Percentiles rank a stretch among this genome's conserved stretches.
phyloP scores from a whole-genome alignment of 2,888 invertebrate genomes.

The Meghimatium bilineatum region DNA sequence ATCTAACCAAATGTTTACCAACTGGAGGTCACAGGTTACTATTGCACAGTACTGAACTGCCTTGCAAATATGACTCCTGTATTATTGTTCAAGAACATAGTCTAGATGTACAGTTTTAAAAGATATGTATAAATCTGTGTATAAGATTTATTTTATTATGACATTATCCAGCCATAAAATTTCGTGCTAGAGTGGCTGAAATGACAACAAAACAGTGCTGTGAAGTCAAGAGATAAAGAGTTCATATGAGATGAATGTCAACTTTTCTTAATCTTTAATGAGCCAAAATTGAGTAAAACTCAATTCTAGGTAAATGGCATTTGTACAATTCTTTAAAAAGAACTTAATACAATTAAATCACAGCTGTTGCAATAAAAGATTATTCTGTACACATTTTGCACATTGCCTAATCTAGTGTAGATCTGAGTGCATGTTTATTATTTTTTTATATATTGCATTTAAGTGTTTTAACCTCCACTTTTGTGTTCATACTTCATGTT shows the following conservation, averaged over 20 bases:
- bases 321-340: conserved; percentile 13
- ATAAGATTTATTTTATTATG: background rate
- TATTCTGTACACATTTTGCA: background rate
- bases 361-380: conserved; percentile 16
- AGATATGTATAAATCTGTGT: background rate
- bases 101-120: conserved; percentile 1
- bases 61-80: background rate
- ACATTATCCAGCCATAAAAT: background rate
- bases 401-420: conserved; percentile 28
- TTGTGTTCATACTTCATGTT: conserved; percentile 43
- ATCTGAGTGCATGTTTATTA: conserved; percentile 40
- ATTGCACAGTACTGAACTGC: conserved; percentile 40
- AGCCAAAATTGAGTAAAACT: background rate
- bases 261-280: background rate
- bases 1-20: background rate
- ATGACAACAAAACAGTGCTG: conserved; percentile 22
- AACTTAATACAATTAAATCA: background rate
- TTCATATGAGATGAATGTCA: background rate
- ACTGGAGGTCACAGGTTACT: conserved; percentile 20
- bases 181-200: background rate
- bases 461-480: conserved; percentile 27
- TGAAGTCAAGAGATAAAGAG: conserved; percentile 8
- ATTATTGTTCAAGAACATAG: background rate
- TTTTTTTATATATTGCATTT: conserved; percentile 41
- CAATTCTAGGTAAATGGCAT: conserved; percentile 29